Evolutionary conservation across 2,888 invertebrate species (phyloP).

Genomic region (Frankliniella fusca): DNA sequence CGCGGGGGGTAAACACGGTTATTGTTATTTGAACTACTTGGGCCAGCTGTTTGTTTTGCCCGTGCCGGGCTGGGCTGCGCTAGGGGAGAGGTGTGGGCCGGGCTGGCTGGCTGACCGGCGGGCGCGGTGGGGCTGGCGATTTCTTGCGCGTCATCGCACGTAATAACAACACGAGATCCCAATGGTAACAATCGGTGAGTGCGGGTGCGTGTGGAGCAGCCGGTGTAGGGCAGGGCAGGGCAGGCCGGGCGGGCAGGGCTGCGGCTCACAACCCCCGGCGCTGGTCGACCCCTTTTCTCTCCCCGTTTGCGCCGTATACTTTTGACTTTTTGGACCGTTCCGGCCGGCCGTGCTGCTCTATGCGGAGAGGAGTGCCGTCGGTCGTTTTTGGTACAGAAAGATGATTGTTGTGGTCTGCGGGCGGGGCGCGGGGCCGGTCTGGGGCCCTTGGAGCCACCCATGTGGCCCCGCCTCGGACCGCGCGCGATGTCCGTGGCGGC

Average conservation of each 20-base stretch:
- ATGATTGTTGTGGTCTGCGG: too few species aligned
- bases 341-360: too few species aligned
- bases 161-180: constrained; percentile 32
- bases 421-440: background rate
- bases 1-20: background rate
- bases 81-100: background rate
- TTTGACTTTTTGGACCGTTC: too few species aligned
- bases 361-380: too few species aligned
- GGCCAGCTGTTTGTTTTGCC: constrained; percentile 21
- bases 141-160: constrained; percentile 25
- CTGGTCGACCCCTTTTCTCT: background rate
- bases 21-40: constrained; percentile 22
- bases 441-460: constrained; percentile 10
- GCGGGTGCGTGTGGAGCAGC: constrained; percentile 29
- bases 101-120: background rate
- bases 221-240: constrained; percentile 31
- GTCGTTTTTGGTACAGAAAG: too few species aligned
- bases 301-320: background rate
- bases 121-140: background rate
- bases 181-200: background rate
- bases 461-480: background rate
- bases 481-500: constrained; percentile 3
- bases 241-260: background rate
- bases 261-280: background rate
- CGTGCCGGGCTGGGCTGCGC: background rate